Base-by-base conservation (phyloP, 2,113 vertebrate genomes). In the Lagopus muta region DNA sequence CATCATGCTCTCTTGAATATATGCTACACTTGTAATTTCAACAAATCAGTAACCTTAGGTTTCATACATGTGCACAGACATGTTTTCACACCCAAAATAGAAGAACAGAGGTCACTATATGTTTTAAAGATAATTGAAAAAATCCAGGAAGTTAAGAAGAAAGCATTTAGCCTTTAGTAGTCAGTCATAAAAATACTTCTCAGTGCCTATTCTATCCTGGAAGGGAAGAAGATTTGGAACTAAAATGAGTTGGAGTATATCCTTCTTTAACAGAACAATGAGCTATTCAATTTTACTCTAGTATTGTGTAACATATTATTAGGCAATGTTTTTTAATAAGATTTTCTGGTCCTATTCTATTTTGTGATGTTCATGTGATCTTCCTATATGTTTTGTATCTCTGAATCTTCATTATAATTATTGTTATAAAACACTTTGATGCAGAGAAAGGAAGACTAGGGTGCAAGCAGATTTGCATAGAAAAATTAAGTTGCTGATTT, bases 261-360 rank as follows among this genome's bases (percentile, higher is more conserved):
- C 11, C 62, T 72, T 36, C 40, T 69, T 88, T 34, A 57, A 36
- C 10, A 57, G 36, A 64, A 52, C 9, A 66, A 50, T 25, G 38
- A 52, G 19, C 14, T 88, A 82, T 67, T 77, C 60, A 6, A 11
- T 82, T 85, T 70, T 82, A 45, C 76, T 83, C n/a, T 55, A 75
- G 7, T 4, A 3, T n/a, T 54, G 13, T 4, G 1, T 84, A 72
- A 55, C 6, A 5, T 77, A 43, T 38, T 86, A 40, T 0, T 0
- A 70, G 15, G 73, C 43, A 17, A 16, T 17, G 20, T 62, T 81
- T 96, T 87, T 71, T 19, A 40, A 58, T 48, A 27, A 93, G 50
- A 42, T 83, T 88, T 92, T 92, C 65, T 30, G 43, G n/a, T 83
- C 24, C 50, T 66, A 0, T 87, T 91, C 48, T 76, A 10, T 76